These are phyloP conservation scores for Oligia strigilis DNA, from an alignment of 2,888 invertebrate species.

Conservation along the genomic window DNA sequence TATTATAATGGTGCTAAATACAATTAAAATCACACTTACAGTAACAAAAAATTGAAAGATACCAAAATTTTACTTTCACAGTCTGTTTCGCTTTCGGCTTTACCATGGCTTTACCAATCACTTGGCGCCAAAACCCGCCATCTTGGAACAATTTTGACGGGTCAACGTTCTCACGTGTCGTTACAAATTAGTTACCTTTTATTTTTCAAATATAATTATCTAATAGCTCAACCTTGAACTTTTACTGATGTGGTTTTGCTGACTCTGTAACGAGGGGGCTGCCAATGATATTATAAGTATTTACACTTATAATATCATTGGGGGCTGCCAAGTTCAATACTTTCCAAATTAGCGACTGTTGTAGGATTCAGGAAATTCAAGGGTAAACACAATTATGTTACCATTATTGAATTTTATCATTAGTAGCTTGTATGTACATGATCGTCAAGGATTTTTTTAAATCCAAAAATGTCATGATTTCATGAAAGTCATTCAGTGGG, in stretches of 20 bases:
- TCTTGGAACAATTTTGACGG: slow-evolving; percentile 42
- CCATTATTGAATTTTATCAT: slow-evolving; percentile 31
- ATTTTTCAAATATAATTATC: slow-evolving; percentile 41
- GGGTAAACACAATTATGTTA: slow-evolving; percentile 38
- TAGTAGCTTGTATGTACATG: slow-evolving; percentile 1
- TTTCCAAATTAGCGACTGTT: slow-evolving; percentile 38
- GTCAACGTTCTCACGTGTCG: slow-evolving; percentile 48
- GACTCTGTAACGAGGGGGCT: slow-evolving; percentile 23
- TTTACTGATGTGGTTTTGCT: slow-evolving; percentile 38
- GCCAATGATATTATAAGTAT: too few species aligned
- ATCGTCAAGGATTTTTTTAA: slow-evolving; percentile 20
- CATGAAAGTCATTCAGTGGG: too few species aligned
- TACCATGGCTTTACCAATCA: slow-evolving; percentile 3
- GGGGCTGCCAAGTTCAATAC: slow-evolving; percentile 44
- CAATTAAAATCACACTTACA: neutral
- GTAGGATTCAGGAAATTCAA: slow-evolving; percentile 21
- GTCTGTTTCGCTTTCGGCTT: too few species aligned
- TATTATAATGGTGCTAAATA: too few species aligned
- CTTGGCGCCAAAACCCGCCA: slow-evolving; percentile 17
- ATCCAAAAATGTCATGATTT: neutral
- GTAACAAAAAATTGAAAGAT: neutral
- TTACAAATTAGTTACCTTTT: neutral
- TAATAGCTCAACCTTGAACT: slow-evolving; percentile 56
- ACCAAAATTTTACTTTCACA: slow-evolving; percentile 3
- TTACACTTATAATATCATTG: too few species aligned